phyloP scores from a whole-genome alignment of 2,888 invertebrate species.

The Rhimphoctona megacephalus region DNA sequence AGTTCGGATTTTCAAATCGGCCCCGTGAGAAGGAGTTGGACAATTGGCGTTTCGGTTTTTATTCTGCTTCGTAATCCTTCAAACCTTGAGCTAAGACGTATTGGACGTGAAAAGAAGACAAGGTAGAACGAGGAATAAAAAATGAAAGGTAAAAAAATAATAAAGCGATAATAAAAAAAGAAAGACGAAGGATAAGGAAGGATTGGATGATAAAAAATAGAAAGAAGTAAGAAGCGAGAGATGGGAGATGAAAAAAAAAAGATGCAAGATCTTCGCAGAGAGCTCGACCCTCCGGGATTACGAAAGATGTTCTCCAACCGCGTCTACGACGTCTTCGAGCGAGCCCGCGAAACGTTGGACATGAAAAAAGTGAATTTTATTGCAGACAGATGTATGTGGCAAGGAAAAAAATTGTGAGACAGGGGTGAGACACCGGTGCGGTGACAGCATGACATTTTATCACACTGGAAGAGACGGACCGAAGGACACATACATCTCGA shows the following conservation, averaged over 20 bases:
- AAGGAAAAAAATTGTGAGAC: constrained; percentile 40
- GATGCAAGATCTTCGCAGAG: neutral
- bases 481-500: constrained; percentile 12
- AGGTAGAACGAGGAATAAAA: neutral
- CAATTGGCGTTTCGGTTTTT: constrained; percentile 30
- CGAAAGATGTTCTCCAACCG: constrained; percentile 8
- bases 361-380: constrained; percentile 53
- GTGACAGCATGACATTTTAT: constrained; percentile 52
- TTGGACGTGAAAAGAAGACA: neutral
- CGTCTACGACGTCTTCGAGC: constrained; percentile 2
- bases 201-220: neutral
- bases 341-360: constrained; percentile 9
- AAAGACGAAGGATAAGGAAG: too few species aligned
- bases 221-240: neutral
- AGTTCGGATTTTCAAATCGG: too few species aligned
- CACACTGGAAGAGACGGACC: constrained; percentile 9
- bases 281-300: constrained; percentile 42
- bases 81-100: neutral
- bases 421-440: constrained; percentile 41
- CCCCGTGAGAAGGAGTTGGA: neutral
- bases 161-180: neutral
- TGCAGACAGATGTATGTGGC: constrained; percentile 8
- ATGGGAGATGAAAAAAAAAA: constrained; percentile 2
- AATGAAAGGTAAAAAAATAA: constrained; percentile 1
- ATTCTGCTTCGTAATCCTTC: constrained; percentile 43